These are phyloP conservation scores for Plodia interpunctella DNA, from an alignment of 1,140 invertebrate genomes.

Conservation along the genomic window DNA sequence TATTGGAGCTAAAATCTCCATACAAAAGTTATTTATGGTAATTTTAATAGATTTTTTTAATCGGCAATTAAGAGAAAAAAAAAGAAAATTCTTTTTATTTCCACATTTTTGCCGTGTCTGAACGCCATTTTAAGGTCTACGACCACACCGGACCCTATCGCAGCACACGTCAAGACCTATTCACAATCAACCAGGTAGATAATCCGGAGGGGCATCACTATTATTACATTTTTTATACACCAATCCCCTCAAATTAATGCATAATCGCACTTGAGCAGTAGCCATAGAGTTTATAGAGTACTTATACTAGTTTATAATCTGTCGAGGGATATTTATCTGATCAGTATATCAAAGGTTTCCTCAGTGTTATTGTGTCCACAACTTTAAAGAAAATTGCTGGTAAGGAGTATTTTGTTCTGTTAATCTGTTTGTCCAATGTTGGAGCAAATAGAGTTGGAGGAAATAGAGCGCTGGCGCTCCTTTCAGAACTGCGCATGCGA, in stretches of 20 bases:
- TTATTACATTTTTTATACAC: conserved; percentile 41
- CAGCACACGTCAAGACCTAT: conserved; percentile 1
- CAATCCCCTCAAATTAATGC: neutral
- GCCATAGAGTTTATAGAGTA: neutral
- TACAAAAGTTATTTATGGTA: no score
- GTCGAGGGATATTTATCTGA: conserved; percentile 21
- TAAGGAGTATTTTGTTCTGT: neutral
- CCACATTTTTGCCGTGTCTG: neutral
- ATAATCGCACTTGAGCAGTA: neutral
- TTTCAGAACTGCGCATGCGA: neutral
- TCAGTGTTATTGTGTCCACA: conserved; percentile 7
- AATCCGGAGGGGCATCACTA: conserved; percentile 54
- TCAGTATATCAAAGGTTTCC: conserved; percentile 33
- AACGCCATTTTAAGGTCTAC: neutral
- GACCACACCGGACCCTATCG: neutral
- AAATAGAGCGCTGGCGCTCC: neutral
- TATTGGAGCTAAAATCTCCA: no score
- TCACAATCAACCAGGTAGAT: conserved; percentile 61
- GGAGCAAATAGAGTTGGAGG: neutral
- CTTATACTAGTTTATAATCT: neutral
- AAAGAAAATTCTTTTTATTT: no score
- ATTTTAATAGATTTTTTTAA: no score
- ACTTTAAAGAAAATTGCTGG: neutral
- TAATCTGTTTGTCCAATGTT: conserved; percentile 5
- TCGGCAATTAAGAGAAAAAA: no score